Base-by-base conservation (phyloP, 1,140 invertebrate genomes). In the Ericerus pela region DNA sequence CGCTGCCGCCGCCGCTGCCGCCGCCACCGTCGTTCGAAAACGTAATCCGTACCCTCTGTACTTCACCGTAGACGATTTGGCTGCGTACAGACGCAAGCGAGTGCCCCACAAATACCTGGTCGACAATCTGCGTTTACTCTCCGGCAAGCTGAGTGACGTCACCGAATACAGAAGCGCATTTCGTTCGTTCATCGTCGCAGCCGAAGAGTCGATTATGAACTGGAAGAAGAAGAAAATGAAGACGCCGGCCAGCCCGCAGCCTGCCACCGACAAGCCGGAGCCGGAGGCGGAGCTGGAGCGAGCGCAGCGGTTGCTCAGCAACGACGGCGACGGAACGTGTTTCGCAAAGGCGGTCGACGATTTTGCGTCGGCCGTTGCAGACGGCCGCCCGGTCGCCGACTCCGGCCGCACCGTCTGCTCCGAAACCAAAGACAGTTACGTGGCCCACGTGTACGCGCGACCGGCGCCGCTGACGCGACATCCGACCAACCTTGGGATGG, bases 401-500 rank as follows among this genome's bases (percentile, higher is more conserved):
- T n/a, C n/a, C 18, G 41, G 26, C 22, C 26, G 22, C 26, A 24
- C 41, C 18, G 16, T 2, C 11, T 47, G 20, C 3, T 24, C 41
- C 41, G 41, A 47, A 24, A 2, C 2, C 16, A 47, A 47, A 24
- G 41, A 47, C 8, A 8, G 26, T 5, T 47, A 47, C 41, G 20
- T 47, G 8, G 26, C 26, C 20, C 26, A 24, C 16, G 26, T 24
- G 16, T 18, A 47, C 22, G 41, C 41, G 8, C 10, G 41, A 20
- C 22, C 59, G 22, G 58, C 60, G 3, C 55, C 54, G 14, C 37
- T 63, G 27, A 24, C 22, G 10, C 59, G 61, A 26, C 59, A 54
- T 38, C 28, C 55, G 10, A 62, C 62, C 1, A 60, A 51, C 43
- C 53, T 63, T n/a, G 58, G 58, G 54, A 47, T 63, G 14, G 61